A percentile compares a stretch with the other conserved stretches of the same genome.
phyloP scores from a whole-genome alignment of 1,140 invertebrate species.

The Saxidomus purpurata region DNA sequence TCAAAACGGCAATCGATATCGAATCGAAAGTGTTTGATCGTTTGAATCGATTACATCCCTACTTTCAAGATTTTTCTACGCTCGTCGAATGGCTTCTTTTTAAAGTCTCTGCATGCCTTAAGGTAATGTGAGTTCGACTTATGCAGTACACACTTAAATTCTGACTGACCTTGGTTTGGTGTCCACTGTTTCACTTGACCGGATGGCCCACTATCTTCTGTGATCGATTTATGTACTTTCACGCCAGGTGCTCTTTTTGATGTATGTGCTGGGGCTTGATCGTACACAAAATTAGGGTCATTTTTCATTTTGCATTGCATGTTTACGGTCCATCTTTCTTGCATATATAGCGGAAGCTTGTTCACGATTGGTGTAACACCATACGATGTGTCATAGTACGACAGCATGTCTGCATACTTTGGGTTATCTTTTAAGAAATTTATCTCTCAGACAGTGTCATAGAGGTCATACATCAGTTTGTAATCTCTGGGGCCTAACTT shows the following conservation, averaged over 20 bases:
- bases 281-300: no score
- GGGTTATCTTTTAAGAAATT: conserved; percentile 32
- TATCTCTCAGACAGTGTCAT: conserved; percentile 49
- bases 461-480: conserved; percentile 41
- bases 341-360: conserved; percentile 49
- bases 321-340: conserved; percentile 63
- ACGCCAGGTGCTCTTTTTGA: not conserved
- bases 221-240: conserved; percentile 28
- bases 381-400: conserved; percentile 49
- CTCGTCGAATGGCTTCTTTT: conserved; percentile 3
- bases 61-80: not conserved
- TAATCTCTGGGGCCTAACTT: conserved; percentile 52
- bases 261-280: not conserved
- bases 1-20: no score
- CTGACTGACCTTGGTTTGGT: conserved; percentile 12
- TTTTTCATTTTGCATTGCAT: not conserved
- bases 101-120: not conserved
- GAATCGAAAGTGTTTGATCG: no score
- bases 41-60: no score
- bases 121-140: conserved; percentile 25
- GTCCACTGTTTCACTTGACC: conserved; percentile 19
- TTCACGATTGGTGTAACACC: conserved; percentile 48
- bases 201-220: conserved; percentile 2
- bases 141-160: conserved; percentile 13
- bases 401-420: not conserved